A percentile compares a stretch with the other conserved stretches of the same genome.
Evolutionary conservation across 30 jellyfish, hydroid and myxozoan species (phyloP).

Genomic region (Mastigias papua): DNA sequence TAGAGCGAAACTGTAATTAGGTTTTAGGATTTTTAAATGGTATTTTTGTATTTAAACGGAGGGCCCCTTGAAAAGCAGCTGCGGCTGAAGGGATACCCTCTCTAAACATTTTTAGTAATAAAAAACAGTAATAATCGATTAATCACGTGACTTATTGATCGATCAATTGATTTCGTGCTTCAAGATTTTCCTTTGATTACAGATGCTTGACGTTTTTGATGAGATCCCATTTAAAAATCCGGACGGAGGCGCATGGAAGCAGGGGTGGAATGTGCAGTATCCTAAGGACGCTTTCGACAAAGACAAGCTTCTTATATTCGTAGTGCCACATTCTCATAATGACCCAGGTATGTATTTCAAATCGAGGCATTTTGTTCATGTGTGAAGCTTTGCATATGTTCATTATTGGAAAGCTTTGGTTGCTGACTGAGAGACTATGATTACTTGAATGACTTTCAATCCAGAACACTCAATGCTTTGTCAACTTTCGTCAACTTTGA

Average conservation of each 20-base stretch:
- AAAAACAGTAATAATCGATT: no score
- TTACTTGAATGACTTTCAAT: not conserved
- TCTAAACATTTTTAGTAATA: no score
- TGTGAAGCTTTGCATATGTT: not conserved
- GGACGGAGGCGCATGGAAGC: constrained; percentile 97
- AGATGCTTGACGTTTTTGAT: constrained; percentile 85
- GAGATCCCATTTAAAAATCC: constrained; percentile 83
- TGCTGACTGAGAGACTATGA: not conserved
- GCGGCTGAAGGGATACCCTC: no score
- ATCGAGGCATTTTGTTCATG: not conserved
- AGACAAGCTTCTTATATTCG: constrained; percentile 77
- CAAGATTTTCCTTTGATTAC: not conserved
- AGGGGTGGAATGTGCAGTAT: constrained; percentile 91
- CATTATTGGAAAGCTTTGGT: not conserved
- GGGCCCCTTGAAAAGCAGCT: no score
- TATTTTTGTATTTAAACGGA: no score
- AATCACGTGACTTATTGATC: no score
- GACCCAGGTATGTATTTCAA: constrained; percentile 87
- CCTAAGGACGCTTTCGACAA: constrained; percentile 76
- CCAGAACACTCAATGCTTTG: no score
- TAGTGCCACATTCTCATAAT: constrained; percentile 91
- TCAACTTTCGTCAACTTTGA: no score
- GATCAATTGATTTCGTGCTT: no score
- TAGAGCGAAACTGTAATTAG: no score
- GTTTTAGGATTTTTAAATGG: no score